Evolutionary conservation across 2,797 vertebrate genomes (phyloP), one percentile per base, ranked within the genome.

Genomic region (Peromyscus eremicus): DNA sequence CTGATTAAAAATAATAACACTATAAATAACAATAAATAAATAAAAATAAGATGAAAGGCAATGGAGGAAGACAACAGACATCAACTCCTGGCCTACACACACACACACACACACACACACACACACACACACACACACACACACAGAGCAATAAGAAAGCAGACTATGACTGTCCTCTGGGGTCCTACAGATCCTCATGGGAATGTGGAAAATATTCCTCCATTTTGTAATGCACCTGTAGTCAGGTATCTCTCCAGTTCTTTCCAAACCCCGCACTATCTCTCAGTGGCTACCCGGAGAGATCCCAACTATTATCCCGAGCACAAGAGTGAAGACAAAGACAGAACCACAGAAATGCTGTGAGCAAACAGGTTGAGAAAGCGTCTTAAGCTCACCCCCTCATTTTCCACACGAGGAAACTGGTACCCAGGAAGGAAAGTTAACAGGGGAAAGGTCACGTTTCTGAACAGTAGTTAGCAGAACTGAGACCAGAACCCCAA

Each of bases 351-450:
- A 95, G 89, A 96, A 77, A 94, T 37, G 68, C 25, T 86, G 91
- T 66, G 64, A 43, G 89, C 73, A 83, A 88, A 90, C 62, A 92
- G 70, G 93, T 70, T 40, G 90, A 79, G 77, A 55, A 71, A 75
- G 94, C 76, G 55, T 93, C 80, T 95, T 62, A 84, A 84, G 57
- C 79, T 57, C 82, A 96, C 95, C 77, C 95, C 91, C 96, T 96
- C 94, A 94, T 57, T 97, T 97, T 97, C 96, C 94, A 97, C 64
- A 81, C 32, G 49, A 96, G 89, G 89, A 97, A 89, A 94, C 37
- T 23, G 76, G 93, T 81, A 80, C 79, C 94, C 80, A 82, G 34
- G 90, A 83, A 96, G 93, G 81, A 89, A 96, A 96, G 91, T 82
- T 73, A 90, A 95, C 83, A 62, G 81, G 92, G 75, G 70, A 95